Percentiles rank a stretch among this genome's conserved stretches.
Conservation (phyloP, 2,113 vertebrate genomes). For the Mus pahari region DNA sequence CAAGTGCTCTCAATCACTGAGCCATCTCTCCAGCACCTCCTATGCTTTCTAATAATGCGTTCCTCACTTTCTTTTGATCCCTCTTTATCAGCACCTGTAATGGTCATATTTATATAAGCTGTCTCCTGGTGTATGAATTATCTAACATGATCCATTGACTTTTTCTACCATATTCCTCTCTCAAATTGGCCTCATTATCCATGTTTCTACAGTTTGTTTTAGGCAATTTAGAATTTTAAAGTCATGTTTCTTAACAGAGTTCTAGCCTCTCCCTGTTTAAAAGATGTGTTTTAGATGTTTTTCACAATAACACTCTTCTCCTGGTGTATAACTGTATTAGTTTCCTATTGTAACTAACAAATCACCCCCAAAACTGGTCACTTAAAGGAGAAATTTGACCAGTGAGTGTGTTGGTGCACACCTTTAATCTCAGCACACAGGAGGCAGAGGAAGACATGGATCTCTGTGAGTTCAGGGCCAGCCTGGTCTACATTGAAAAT, state of each 20-base stretch:
- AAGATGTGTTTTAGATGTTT: background rate
- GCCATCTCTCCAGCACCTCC: background rate
- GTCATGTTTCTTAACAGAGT: background rate
- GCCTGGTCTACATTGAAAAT: background rate
- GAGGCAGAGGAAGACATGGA: background rate
- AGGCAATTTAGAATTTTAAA: background rate
- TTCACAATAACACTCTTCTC: background rate
- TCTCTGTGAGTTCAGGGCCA: background rate
- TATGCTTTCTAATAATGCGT: background rate
- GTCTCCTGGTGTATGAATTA: background rate
- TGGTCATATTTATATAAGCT: background rate
- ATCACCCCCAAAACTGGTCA: background rate
- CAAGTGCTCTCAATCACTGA: background rate
- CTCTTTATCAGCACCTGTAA: background rate
- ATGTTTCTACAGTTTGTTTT: background rate
- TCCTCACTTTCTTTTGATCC: background rate
- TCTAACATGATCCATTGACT: background rate
- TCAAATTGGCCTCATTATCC: background rate
- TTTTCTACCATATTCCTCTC: background rate
- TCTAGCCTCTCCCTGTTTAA: background rate
- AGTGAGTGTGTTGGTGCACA: background rate
- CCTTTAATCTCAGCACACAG: background rate
- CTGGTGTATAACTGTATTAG: background rate
- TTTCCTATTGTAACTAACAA: background rate
- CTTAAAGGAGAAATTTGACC: background rate